phyloP scores from a whole-genome alignment of 2,888 invertebrate species.

The Chromoteleia sp. region DNA sequence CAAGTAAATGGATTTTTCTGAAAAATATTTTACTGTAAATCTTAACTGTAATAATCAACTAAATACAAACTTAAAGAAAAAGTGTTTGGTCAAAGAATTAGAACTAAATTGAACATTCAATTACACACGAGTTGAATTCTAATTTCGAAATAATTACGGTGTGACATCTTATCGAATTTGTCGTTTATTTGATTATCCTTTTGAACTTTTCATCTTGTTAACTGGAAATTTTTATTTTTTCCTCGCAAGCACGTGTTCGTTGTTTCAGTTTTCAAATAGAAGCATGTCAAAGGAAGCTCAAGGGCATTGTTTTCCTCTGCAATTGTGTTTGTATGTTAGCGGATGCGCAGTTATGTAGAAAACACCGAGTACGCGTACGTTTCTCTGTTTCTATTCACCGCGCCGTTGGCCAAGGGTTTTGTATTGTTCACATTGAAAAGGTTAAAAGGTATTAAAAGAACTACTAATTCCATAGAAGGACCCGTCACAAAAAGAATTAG shows the following conservation, averaged over 20 bases:
- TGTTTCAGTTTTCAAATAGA: constrained; percentile 67
- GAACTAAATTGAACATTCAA: too few species aligned
- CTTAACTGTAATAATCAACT: too few species aligned
- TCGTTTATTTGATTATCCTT: constrained; percentile 29
- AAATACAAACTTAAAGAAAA: too few species aligned
- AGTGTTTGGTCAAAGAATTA: too few species aligned
- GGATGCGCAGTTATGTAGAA: constrained; percentile 66
- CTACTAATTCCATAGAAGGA: constrained; percentile 62
- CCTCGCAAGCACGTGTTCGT: constrained; percentile 58
- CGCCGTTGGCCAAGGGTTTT: constrained; percentile 45
- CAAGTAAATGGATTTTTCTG: too few species aligned
- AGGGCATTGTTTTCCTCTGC: constrained; percentile 69
- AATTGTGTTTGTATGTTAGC: constrained; percentile 68
- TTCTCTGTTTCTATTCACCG: constrained; percentile 64
- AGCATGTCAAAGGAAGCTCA: constrained; percentile 69
- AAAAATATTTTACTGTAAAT: too few species aligned
- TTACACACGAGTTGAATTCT: too few species aligned
- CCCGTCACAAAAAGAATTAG: constrained; percentile 78
- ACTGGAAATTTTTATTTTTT: constrained; percentile 47
- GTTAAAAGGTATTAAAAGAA: constrained; percentile 70
- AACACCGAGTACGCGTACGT: constrained; percentile 57
- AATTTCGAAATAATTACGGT: too few species aligned
- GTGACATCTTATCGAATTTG: constrained; percentile 24
- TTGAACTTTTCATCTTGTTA: constrained; percentile 47
- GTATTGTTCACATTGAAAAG: constrained; percentile 68